Evolutionary conservation across 2,888 invertebrate genomes (phyloP).

Genomic region (Miltochrista miniata): DNA sequence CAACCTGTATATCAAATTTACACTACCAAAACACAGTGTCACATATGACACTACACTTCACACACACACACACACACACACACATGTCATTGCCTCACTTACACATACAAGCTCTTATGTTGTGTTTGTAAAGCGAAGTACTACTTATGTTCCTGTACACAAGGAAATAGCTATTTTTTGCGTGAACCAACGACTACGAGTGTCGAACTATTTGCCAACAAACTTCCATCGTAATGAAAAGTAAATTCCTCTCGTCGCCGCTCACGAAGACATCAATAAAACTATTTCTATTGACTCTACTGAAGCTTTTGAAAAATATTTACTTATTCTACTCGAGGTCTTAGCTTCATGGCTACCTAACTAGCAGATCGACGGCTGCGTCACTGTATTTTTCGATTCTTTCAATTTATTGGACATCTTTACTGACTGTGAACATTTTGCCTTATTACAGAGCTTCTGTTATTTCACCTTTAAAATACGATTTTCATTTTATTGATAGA

Average conservation of each 20-base stretch:
- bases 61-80: conserved; percentile 15
- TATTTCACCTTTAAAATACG: conserved; percentile 7
- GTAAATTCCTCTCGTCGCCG: conserved; percentile 63
- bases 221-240: conserved; percentile 77
- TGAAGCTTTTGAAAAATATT: conserved; percentile 63
- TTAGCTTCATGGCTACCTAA: conserved; percentile 39
- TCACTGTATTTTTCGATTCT: conserved; percentile 36
- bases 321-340: conserved; percentile 52
- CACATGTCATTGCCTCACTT: background rate
- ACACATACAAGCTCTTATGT: conserved; percentile 15
- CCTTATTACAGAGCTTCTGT: conserved; percentile 17
- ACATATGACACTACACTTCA: background rate
- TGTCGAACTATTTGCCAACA: conserved; percentile 71
- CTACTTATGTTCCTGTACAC: conserved; percentile 13
- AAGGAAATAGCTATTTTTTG: conserved; percentile 33
- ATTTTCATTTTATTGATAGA: background rate
- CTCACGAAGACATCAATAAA: conserved; percentile 69
- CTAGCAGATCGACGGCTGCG: conserved; percentile 29
- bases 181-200: conserved; percentile 38
- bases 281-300: conserved; percentile 61
- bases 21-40: too few species aligned
- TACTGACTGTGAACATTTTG: conserved; percentile 28
- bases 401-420: conserved; percentile 35
- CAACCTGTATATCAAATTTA: too few species aligned
- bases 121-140: conserved; percentile 29